phyloP scores from a whole-genome alignment of 2,113 vertebrate genomes.

The Propithecus coquereli region DNA sequence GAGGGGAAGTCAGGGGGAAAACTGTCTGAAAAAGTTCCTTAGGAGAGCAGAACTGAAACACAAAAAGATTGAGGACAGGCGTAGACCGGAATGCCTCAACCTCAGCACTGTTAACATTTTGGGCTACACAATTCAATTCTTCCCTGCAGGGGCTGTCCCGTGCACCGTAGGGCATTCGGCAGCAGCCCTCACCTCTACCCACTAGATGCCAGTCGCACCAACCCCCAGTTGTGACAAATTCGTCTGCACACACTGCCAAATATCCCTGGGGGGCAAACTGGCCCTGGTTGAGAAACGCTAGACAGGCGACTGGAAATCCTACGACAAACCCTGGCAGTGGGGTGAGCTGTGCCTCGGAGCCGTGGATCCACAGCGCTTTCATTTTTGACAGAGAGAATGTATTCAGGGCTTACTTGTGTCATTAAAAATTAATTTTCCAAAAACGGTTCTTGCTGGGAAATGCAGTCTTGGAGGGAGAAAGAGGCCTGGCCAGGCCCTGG shows the following conservation, averaged over 20 bases:
- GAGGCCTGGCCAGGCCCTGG: background rate
- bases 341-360: background rate
- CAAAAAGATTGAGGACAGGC: background rate
- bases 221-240: background rate
- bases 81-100: background rate
- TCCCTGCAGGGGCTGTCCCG: too few species aligned
- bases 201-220: background rate
- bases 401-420: background rate
- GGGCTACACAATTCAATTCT: background rate
- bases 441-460: slow-evolving; percentile 15
- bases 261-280: background rate
- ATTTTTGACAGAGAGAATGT: slow-evolving; percentile 43
- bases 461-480: background rate
- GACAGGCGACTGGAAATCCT: background rate
- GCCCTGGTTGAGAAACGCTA: background rate
- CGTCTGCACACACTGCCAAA: background rate
- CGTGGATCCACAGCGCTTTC: background rate
- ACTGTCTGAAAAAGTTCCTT: background rate
- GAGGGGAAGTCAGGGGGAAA: background rate
- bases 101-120: background rate
- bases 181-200: background rate
- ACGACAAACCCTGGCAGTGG: background rate
- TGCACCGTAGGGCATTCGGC: accelerated
- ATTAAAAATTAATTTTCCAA: slow-evolving; percentile 63
- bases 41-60: background rate